Conservation (phyloP, 1,140 invertebrate genomes). For the Drosophila saltans region DNA sequence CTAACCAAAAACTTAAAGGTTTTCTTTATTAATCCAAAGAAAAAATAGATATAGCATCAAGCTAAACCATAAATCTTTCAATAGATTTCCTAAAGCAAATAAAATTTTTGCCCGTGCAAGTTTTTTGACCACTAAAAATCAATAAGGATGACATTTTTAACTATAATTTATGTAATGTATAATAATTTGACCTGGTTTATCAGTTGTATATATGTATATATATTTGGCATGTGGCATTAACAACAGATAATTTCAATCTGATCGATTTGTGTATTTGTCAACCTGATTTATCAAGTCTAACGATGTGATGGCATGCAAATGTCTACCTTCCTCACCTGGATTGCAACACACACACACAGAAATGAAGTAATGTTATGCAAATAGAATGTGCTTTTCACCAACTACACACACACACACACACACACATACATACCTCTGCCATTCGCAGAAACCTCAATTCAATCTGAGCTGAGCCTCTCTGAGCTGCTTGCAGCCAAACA, state of each 20-base stretch:
- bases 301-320: slow-evolving; percentile 74
- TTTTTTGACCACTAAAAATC: no score
- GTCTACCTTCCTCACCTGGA: slow-evolving; percentile 17
- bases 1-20: no score
- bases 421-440: background rate
- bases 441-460: slow-evolving; percentile 62
- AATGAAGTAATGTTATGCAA: slow-evolving; percentile 71
- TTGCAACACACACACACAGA: slow-evolving; percentile 25
- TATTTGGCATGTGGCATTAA: background rate
- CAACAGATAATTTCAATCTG: slow-evolving; percentile 52
- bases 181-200: no score
- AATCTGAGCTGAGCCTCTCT: slow-evolving; percentile 71
- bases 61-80: no score
- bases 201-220: no score
- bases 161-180: no score
- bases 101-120: no score
- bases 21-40: no score
- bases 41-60: no score
- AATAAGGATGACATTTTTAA: no score
- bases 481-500: slow-evolving; percentile 62
- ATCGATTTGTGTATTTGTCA: slow-evolving; percentile 77
- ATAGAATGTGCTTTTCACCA: slow-evolving; percentile 71
- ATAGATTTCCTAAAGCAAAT: no score
- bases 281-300: slow-evolving; percentile 75
- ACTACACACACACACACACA: slow-evolving; percentile 17